Base-by-base conservation (phyloP, 2,888 invertebrate species). In the Antheraea yamamai region DNA sequence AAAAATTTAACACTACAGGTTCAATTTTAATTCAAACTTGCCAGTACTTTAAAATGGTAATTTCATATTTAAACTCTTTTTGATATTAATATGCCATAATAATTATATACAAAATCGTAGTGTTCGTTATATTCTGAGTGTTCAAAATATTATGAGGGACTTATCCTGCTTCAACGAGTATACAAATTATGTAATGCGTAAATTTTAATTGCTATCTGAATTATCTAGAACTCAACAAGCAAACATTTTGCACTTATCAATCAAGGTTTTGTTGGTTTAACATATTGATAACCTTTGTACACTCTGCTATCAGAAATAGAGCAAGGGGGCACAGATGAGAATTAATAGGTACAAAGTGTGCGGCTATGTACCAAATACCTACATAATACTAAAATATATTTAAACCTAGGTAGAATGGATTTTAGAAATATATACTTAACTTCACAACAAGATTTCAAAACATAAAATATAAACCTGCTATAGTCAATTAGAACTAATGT, bases 221-320 rank as follows among this genome's bases (percentile, higher is more conserved):
- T 39, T 70, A 70, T n/a, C 20, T 20, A 70, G 70, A 70, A 70
- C n/a, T 75, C 61, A 71, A 74, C 26, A 39, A 61, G 47, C 51
- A 66, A 26, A 47, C 61, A 47, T 18, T 75, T 61, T 58, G 71
- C 61, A 70, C 39, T 72, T 71, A 75, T 75, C 72, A 75, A 72
- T 20, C 74, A 72, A 75, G 72, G 74, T 75, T 74, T 58, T 75
- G 74, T 75, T 61, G 47, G 74, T 74, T 75, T 75, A 61, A 75
- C 71, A 72, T 72, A 61, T 75, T 72, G 74, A 75, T 75, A 75
- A 75, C 72, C 51, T 61, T 70, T 23, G 35, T 39, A 70, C 35
- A 70, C 39, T 70, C 39, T 70, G 39, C 58, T 75, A 75, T 75
- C 74, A 72, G 72, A 75, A 75, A 61, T 71, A 26, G 61, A 71